Conservation (phyloP, 2,797 vertebrate genomes). For the Pogoniulus pusillus region DNA sequence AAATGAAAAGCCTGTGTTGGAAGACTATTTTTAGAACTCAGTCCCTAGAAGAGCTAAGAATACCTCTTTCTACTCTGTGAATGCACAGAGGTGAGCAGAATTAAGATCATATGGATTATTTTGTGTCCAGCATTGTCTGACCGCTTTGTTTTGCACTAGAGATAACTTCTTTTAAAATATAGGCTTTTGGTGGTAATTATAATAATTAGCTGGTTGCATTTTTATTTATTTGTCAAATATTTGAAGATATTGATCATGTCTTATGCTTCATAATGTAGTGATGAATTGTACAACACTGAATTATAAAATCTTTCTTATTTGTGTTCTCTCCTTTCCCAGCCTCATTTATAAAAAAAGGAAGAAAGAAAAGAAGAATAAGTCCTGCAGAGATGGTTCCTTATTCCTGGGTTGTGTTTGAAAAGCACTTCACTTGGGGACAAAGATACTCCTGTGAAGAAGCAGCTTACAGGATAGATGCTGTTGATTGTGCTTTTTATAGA, state of each 20-base stretch:
- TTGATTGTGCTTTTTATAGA: constrained; percentile 47
- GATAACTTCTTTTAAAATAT: not conserved
- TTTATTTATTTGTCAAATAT: constrained; percentile 23
- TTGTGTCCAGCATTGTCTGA: not conserved
- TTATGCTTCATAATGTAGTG: not conserved
- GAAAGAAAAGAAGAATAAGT: not conserved
- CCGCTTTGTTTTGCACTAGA: not conserved
- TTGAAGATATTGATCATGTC: constrained; percentile 7
- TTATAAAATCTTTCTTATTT: not conserved
- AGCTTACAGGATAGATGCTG: constrained; percentile 2
- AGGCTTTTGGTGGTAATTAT: not conserved
- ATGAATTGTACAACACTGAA: not conserved
- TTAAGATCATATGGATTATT: not conserved
- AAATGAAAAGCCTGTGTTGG: not conserved
- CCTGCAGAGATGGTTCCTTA: not conserved
- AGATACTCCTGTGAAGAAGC: not conserved
- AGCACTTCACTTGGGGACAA: not conserved
- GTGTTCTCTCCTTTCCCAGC: not conserved
- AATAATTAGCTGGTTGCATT: not conserved
- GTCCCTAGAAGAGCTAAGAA: not conserved
- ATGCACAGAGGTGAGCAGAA: not conserved
- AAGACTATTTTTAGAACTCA: not conserved
- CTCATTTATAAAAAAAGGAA: not conserved
- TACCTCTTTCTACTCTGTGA: not conserved
- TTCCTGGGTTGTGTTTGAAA: not conserved